Percentiles rank a stretch among this genome's conserved stretches.
Conservation (phyloP, 2,113 vertebrate species). For the Ctenodactylus gundi region DNA sequence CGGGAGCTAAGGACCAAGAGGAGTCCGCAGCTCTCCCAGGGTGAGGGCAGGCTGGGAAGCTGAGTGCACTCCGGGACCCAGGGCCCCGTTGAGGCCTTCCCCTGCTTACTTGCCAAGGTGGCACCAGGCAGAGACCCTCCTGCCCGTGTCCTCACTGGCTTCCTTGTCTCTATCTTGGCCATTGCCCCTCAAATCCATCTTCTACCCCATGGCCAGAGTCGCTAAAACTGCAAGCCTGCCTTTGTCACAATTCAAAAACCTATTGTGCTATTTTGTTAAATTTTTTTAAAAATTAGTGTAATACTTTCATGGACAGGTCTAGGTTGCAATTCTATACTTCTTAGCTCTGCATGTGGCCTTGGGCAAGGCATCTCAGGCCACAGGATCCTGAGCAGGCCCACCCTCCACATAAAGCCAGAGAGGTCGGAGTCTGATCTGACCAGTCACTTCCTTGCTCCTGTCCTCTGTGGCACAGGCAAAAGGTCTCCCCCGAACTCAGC, state of each 20-base stretch:
- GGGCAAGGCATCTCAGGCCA: background rate
- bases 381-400: background rate
- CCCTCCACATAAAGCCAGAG: background rate
- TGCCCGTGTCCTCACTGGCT: background rate
- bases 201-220: background rate
- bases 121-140: background rate
- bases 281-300: background rate
- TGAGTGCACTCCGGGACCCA: background rate
- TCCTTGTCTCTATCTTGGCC: background rate
- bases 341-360: background rate
- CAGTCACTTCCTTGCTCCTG: background rate
- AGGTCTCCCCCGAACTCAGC: background rate
- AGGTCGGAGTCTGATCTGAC: background rate
- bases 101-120: background rate
- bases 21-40: accelerated
- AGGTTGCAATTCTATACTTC: background rate
- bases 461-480: background rate
- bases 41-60: background rate
- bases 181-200: background rate
- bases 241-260: background rate
- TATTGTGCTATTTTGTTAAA: background rate
- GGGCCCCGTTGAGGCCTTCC: background rate
- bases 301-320: background rate
- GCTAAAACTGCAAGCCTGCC: background rate
- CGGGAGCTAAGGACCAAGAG: background rate